These are phyloP conservation scores for Tachyglossus aculeatus DNA, from an alignment of 2,797 vertebrate species.

Conservation along the genomic window DNA sequence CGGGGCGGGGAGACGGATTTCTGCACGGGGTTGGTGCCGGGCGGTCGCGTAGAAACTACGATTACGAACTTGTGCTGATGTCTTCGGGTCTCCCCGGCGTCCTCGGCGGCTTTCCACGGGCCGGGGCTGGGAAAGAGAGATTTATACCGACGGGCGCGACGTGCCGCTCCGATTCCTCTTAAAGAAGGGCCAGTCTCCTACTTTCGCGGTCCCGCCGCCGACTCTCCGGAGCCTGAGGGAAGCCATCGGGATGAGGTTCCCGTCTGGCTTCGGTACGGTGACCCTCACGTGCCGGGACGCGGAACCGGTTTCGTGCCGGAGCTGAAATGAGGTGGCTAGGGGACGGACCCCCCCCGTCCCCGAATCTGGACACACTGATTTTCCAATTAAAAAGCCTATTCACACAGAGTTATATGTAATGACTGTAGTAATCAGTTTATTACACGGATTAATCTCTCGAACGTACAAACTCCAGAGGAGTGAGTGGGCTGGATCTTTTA, in stretches of 20 bases:
- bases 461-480: conserved; percentile 98
- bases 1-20: conserved; percentile 72
- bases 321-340: too few relatives aligned
- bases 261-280: too few relatives aligned
- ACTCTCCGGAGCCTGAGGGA: too few relatives aligned
- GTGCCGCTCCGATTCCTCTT: conserved; percentile 61
- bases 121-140: conserved; percentile 66
- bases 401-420: conserved; percentile 82
- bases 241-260: too few relatives aligned
- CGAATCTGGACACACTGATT: conserved; percentile 66
- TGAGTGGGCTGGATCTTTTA: conserved; percentile 97
- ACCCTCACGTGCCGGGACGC: too few relatives aligned
- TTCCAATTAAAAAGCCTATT: conserved; percentile 78
- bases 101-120: too few relatives aligned
- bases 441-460: conserved; percentile 99
- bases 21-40: conserved; percentile 76
- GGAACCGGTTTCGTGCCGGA: too few relatives aligned
- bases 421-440: conserved; percentile 97
- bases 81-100: too few relatives aligned
- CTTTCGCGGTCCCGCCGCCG: conserved; percentile 73
- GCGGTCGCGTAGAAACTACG: conserved; percentile 72
- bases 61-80: conserved; percentile 73
- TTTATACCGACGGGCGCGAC: conserved; percentile 66
- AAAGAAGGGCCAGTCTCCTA: conserved; percentile 67
- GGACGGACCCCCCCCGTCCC: conserved; percentile 58